Evolutionary conservation across 2,888 invertebrate genomes (phyloP), one percentile per base, ranked within the genome.

Genomic region (Drosophila rubida): DNA sequence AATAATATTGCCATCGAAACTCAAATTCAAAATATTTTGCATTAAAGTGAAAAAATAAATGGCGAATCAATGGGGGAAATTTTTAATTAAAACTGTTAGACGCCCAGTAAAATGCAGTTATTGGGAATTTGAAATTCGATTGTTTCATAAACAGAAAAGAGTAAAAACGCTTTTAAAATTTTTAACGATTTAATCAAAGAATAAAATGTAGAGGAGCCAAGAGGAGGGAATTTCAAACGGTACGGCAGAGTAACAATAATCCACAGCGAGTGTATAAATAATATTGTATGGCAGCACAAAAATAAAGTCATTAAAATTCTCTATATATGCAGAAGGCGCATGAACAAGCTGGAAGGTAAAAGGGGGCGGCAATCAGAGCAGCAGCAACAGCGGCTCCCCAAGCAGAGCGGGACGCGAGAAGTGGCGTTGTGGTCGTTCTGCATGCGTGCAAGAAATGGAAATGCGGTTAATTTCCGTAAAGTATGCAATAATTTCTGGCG

Each of bases 391-490:
- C 42, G 14, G 53, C 22, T 19, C 1, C 19, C 19, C 19, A 19
- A n/a, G 25, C 11, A 16, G 16, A 5, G 22, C 5, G 48, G 41
- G 51, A 41, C 5, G 48, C 45, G 72, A 42, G 67, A 60, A 39
- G 69, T 76, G 87, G 76, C 61, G 60, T 53, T 72, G 78, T 57
- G 62, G 78, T 71, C 70, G 80, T 87, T 64, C 70, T 81, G 82
- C 71, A 77, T 84, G 83, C 87, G 84, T 84, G 84, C 88, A 88
- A 84, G 87, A 84, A 84, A 84, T 84, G 88, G 85, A 88, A 89
- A 87, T 90, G 90, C 78, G 90, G 90, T 89, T 89, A 88, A 90
- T 89, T 89, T 90, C 87, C 88, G 90, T 89, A 89, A 90, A 89
- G 89, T 89, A 88, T 89, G 89, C 89, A 88, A 90, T 89, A 89